phyloP scores from a whole-genome alignment of 2,797 vertebrate species.

The Pristis pectinata region DNA sequence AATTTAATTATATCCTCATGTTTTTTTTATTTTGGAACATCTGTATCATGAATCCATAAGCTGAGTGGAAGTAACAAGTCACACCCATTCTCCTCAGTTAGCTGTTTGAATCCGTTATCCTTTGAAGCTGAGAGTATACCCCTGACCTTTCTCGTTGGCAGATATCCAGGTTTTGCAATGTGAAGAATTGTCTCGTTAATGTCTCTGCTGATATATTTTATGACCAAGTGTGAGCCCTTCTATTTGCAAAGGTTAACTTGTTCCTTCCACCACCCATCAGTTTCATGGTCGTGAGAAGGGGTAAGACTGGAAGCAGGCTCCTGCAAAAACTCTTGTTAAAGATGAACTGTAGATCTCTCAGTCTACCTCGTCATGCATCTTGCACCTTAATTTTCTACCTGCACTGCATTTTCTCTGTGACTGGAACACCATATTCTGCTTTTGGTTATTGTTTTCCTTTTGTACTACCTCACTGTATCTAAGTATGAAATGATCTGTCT shows the following conservation, averaged over 20 bases:
- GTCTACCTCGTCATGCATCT: too few relatives aligned
- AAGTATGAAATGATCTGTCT: too few relatives aligned
- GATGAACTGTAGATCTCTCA: too few relatives aligned
- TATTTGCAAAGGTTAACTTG: constrained; percentile 6
- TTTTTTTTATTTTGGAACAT: background rate
- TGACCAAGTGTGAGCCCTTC: background rate
- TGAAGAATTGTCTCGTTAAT: constrained; percentile 20
- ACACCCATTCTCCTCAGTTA: background rate
- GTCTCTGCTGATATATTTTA: constrained; percentile 4
- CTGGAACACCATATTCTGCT: too few relatives aligned
- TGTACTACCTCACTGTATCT: too few relatives aligned
- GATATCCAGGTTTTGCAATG: background rate
- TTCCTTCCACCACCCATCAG: background rate
- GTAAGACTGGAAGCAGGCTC: too few relatives aligned
- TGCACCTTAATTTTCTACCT: too few relatives aligned
- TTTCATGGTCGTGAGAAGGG: background rate
- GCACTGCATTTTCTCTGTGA: too few relatives aligned
- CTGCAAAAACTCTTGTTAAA: too few relatives aligned
- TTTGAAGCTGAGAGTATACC: background rate
- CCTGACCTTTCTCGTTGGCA: constrained; percentile 5
- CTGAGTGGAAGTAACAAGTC: background rate
- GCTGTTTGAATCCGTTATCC: background rate
- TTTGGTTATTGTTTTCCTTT: too few relatives aligned
- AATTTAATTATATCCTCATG: too few relatives aligned
- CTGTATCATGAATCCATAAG: background rate